Evolutionary conservation across 2,888 invertebrate species (phyloP).

Genomic region (Perizoma flavofasciatum): DNA sequence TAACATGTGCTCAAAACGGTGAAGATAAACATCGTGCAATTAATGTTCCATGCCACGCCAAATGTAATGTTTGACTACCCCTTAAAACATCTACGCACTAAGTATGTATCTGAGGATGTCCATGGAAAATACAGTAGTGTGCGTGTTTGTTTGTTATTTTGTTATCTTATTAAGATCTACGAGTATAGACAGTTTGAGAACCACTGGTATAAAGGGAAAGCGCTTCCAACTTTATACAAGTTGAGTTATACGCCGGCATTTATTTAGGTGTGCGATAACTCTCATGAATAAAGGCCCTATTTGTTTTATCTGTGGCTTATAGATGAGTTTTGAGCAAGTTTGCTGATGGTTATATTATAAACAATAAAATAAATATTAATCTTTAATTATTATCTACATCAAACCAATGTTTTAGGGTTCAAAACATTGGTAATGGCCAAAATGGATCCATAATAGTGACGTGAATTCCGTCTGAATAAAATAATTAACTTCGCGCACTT

Average conservation of each 20-base stretch:
- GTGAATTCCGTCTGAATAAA: too few species aligned
- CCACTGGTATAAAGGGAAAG: conserved; percentile 31
- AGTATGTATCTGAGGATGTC: too few species aligned
- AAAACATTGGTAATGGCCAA: too few species aligned
- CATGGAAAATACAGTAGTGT: not conserved
- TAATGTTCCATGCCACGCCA: too few species aligned
- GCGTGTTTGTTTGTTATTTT: not conserved
- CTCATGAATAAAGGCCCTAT: conserved; percentile 51
- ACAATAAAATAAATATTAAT: not conserved
- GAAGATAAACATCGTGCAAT: too few species aligned
- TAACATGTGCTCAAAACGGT: too few species aligned
- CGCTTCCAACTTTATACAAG: conserved; percentile 41
- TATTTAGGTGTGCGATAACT: conserved; percentile 41
- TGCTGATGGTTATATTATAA: not conserved
- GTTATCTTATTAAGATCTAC: not conserved
- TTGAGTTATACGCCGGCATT: conserved; percentile 47
- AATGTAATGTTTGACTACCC: too few species aligned
- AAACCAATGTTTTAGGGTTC: too few species aligned
- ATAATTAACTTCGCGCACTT: too few species aligned
- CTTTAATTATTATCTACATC: too few species aligned
- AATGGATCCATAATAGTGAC: too few species aligned
- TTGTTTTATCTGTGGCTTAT: conserved; percentile 40
- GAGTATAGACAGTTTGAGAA: conserved; percentile 9
- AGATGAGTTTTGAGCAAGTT: conserved; percentile 18
- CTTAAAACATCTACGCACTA: too few species aligned